Evolutionary conservation across 1,140 invertebrate genomes (phyloP), one percentile per base, ranked within the genome.

Genomic region (Sycophila sp.): DNA sequence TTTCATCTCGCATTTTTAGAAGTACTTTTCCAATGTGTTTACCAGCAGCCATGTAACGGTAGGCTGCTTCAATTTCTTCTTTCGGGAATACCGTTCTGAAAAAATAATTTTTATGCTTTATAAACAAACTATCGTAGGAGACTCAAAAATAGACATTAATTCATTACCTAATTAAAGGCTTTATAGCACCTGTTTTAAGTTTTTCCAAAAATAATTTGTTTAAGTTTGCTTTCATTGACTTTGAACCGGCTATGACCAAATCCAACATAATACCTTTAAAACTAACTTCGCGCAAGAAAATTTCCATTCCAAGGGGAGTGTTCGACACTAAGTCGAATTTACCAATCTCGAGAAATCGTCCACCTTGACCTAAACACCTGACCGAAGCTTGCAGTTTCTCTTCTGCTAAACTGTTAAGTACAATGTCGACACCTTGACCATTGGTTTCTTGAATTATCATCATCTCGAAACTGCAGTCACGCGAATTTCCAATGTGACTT

Each of bases 201-300:
- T 89, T 89, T 68, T 88, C 75, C 2, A 76, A 58, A 5, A 92
- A 70, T 2, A 90, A 76, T 8, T 77, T 34, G 4, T 73, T 59
- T 1, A 84, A 65, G 8, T 66, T 15, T 19, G 36, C 73, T 72
- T 84, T 85, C 5, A 76, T 72, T 72, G 69, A 74, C 70, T 81
- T 55, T 56, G 78, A 42, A 56, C 79, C 77, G 24, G 74, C 81
- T 76, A 93, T 90, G 8, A 94, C 63, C 24, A 87, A 86, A 77
- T 94, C 92, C 38, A 94, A 78, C 66, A 93, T 84, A 60, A 94
- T 87, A 38, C 92, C 92, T 75, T 93, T 90, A 81, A 94, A 92
- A 78, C 92, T 94, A 5, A 92, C 90, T 79, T 96, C 96, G 63
- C 92, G 92, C 40, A 92, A 85, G 84, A 98, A 96, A 42, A 93